phyloP scores from a whole-genome alignment of 2,888 invertebrate genomes.

The Globia sparganii region DNA sequence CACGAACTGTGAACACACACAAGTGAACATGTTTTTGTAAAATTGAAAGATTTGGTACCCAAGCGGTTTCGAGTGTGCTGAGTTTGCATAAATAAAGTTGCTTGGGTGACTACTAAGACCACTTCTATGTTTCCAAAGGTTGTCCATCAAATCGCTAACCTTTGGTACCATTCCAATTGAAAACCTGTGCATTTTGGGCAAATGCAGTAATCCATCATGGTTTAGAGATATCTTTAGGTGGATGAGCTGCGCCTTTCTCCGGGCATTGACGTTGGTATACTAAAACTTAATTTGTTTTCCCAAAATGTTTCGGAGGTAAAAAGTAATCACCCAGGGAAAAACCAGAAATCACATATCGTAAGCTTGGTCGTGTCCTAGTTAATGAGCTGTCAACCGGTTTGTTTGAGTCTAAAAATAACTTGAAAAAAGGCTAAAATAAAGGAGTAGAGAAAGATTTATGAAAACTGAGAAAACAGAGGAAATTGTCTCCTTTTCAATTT shows the following conservation, averaged over 20 bases:
- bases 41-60: neutral
- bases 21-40: slow-evolving; percentile 25
- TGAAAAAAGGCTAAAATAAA: neutral
- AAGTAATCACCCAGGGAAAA: slow-evolving; percentile 36
- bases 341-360: slow-evolving; percentile 41
- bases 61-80: neutral
- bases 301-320: slow-evolving; percentile 38
- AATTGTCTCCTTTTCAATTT: neutral
- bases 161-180: neutral
- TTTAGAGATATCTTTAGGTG: slow-evolving; percentile 24
- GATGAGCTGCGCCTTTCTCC: slow-evolving; percentile 30
- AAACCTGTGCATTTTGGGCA: neutral
- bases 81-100: slow-evolving; percentile 2
- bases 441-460: neutral
- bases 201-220: slow-evolving; percentile 30
- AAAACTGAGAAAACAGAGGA: neutral
- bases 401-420: slow-evolving; percentile 24
- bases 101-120: neutral
- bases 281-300: slow-evolving; percentile 46
- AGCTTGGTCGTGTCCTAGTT: slow-evolving; percentile 42
- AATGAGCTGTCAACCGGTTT: slow-evolving; percentile 31
- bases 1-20: slow-evolving; percentile 44
- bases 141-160: neutral
- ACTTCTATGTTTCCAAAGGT: neutral
- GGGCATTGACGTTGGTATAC: slow-evolving; percentile 27